A percentile compares a stretch with the other conserved stretches of the same genome.
phyloP scores from a whole-genome alignment of 2,797 vertebrate genomes.

The Ispidina picta region DNA sequence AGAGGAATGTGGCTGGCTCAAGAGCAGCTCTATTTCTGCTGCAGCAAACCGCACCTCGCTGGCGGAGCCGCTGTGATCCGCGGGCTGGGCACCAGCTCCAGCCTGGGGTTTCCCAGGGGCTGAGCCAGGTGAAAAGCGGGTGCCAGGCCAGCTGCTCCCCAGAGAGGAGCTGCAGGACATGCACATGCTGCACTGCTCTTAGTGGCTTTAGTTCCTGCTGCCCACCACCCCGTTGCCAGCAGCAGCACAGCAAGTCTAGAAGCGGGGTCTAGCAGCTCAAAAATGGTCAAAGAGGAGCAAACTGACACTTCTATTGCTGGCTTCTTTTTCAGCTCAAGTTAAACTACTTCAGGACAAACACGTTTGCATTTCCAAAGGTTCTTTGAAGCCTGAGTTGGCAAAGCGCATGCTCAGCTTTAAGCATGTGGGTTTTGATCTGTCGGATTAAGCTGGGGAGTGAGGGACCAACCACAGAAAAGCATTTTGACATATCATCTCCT shows the following conservation, averaged over 20 bases:
- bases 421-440: neutral
- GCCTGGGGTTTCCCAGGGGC: neutral
- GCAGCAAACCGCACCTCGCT: rapidly evolving
- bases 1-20: neutral
- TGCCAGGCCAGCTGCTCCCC: neutral
- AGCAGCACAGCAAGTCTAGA: neutral
- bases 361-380: neutral
- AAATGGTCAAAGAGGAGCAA: neutral
- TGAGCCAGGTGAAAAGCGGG: neutral
- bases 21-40: neutral
- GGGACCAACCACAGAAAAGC: neutral
- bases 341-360: neutral
- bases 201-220: neutral
- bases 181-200: neutral
- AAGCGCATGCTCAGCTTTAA: neutral
- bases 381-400: neutral
- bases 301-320: neutral
- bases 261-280: neutral
- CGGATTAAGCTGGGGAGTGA: neutral
- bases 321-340: neutral
- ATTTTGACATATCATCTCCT: neutral
- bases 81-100: neutral
- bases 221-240: neutral
- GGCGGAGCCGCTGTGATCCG: rapidly evolving
- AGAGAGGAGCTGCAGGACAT: neutral